Evolutionary conservation across 2,113 vertebrate species (phyloP).

Genomic region (Tenebrosternarchus preto): DNA sequence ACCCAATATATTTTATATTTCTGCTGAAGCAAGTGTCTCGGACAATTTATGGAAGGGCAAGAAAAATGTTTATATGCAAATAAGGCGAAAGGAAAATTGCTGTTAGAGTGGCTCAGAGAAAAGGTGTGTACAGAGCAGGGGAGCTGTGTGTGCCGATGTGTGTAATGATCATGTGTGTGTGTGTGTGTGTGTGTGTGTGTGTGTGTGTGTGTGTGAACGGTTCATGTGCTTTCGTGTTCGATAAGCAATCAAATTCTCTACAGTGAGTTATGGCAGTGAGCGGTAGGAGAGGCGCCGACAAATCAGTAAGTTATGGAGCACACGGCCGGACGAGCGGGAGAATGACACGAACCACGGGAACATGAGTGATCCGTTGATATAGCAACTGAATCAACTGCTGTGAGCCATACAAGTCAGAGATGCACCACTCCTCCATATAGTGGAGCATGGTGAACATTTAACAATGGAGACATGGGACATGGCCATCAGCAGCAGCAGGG

Average conservation of each 20-base stretch:
- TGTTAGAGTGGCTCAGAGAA: slow-evolving; percentile 18
- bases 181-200: slow-evolving; percentile 2
- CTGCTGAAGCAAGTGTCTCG: slow-evolving; percentile 63
- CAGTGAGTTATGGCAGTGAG: slow-evolving; percentile 6
- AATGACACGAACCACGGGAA: neutral
- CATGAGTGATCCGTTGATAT: neutral
- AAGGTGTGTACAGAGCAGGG: neutral
- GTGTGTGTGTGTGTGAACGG: neutral
- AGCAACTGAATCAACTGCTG: neutral
- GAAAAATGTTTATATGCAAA: slow-evolving; percentile 59
- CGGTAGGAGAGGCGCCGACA: neutral
- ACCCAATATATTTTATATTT: slow-evolving; percentile 55
- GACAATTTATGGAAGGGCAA: slow-evolving; percentile 56
- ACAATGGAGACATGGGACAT: too few species aligned
- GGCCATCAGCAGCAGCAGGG: too few species aligned
- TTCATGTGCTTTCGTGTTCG: slow-evolving; percentile 6
- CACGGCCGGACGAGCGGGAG: neutral
- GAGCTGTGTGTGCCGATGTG: slow-evolving; percentile 8
- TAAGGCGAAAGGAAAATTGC: slow-evolving; percentile 31
- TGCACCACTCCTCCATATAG: too few species aligned
- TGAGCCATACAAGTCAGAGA: too few species aligned
- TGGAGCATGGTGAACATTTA: neutral
- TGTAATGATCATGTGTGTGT: slow-evolving; percentile 1
- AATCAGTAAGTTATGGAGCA: neutral
- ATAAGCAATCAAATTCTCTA: slow-evolving; percentile 29